Conservation (phyloP, 2,888 invertebrate genomes). For the Cryptus armator region DNA sequence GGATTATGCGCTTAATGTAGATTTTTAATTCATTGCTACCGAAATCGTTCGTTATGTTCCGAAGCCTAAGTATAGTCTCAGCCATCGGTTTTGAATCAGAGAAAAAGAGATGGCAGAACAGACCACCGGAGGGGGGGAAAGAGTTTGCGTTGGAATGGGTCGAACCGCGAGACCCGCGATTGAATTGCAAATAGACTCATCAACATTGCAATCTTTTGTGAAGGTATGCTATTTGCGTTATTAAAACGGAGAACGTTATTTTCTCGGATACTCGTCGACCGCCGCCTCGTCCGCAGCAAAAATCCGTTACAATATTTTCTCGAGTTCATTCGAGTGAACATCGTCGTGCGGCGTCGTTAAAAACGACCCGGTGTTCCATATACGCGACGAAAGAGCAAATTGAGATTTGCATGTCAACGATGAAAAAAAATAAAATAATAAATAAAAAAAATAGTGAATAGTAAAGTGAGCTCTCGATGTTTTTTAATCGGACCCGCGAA, state of each 20-base stretch:
- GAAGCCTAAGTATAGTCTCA: no score
- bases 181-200: conserved; percentile 64
- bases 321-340: conserved; percentile 33
- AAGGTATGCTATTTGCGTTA: conserved; percentile 34
- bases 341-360: conserved; percentile 25
- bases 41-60: no score
- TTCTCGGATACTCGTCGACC: neutral
- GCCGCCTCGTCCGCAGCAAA: neutral
- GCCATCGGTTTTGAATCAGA: neutral
- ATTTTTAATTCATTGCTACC: no score
- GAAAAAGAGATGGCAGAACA: conserved; percentile 8
- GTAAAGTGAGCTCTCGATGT: neutral
- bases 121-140: neutral
- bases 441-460: no score
- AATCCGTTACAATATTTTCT: neutral
- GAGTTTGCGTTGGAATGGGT: neutral
- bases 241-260: conserved; percentile 22
- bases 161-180: conserved; percentile 24
- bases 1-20: no score
- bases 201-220: conserved; percentile 52
- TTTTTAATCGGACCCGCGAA: neutral
- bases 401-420: conserved; percentile 40
- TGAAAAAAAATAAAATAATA: neutral
- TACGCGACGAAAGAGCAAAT: neutral
- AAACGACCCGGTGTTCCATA: conserved; percentile 5